Conservation (phyloP, 2,113 vertebrate genomes). For the Pelvicachromis taeniatus region DNA sequence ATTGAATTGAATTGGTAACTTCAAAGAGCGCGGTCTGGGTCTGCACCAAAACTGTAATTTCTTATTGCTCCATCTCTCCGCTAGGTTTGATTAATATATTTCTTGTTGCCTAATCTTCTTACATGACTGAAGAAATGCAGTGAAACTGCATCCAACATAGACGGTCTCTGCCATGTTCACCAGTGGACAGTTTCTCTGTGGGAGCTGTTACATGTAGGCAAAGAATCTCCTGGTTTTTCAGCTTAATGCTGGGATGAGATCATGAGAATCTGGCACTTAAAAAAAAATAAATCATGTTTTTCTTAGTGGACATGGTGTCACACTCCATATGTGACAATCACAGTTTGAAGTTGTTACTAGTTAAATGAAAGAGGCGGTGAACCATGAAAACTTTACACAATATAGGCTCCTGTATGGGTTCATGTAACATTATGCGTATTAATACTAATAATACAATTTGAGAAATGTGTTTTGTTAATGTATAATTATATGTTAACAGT, state of each 20-base stretch:
- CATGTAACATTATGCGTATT: accelerated
- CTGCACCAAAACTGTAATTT: not conserved
- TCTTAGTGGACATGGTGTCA: not conserved
- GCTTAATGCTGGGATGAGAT: not conserved
- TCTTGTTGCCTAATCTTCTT: not conserved
- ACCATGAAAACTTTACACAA: accelerated
- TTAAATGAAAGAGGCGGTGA: not conserved
- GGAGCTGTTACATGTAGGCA: not conserved
- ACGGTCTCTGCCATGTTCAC: not conserved
- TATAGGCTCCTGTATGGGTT: not conserved
- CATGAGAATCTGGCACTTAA: not conserved
- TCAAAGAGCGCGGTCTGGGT: accelerated
- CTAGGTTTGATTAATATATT: not conserved
- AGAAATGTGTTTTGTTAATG: not conserved
- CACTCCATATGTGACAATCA: accelerated
- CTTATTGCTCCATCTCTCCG: accelerated
- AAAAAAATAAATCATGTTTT: not conserved
- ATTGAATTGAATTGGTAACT: too few relatives aligned
- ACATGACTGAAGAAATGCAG: not conserved
- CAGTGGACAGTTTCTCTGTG: conserved; percentile 34
- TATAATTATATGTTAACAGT: not conserved
- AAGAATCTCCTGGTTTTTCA: conserved; percentile 13
- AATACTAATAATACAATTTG: not conserved
- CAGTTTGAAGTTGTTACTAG: not conserved
- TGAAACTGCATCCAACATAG: not conserved